These are phyloP conservation scores for Sipha flava DNA, from an alignment of 1,140 invertebrate species.

Conservation along the genomic window DNA sequence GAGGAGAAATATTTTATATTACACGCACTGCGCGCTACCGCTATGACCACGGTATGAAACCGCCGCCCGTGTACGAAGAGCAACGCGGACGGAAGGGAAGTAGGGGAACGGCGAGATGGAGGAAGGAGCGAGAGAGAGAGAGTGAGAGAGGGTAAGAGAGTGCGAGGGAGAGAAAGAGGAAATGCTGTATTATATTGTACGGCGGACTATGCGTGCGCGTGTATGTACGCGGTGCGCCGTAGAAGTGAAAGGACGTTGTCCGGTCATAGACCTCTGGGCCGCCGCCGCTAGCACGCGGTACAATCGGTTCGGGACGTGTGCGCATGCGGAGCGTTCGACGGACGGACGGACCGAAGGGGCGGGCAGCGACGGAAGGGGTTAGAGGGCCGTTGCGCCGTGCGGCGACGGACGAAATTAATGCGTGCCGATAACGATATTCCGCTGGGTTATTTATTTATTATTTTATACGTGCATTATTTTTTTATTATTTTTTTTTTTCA, in stretches of 20 bases:
- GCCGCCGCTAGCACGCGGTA: not conserved
- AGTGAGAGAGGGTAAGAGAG: not conserved
- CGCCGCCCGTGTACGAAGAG: too few species aligned
- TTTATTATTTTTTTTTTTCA: too few species aligned
- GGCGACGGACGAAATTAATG: too few species aligned
- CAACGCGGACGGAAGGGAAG: too few species aligned
- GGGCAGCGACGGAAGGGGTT: too few species aligned
- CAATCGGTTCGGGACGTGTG: not conserved
- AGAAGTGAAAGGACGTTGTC: constrained; percentile 31
- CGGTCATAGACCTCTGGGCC: constrained; percentile 12
- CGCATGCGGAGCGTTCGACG: not conserved
- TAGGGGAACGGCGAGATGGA: not conserved
- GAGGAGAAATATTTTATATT: not conserved
- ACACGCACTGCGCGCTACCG: too few species aligned
- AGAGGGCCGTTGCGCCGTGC: too few species aligned
- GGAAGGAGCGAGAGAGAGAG: not conserved
- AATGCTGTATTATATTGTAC: not conserved
- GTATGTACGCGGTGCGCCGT: not conserved
- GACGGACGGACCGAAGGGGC: not conserved
- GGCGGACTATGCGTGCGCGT: not conserved
- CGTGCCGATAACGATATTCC: too few species aligned
- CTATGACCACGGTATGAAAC: too few species aligned
- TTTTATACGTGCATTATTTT: too few species aligned
- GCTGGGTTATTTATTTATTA: too few species aligned
- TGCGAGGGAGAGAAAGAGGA: not conserved